Conservation (phyloP, 2,888 invertebrate genomes). For the Epicampocera succincta region DNA sequence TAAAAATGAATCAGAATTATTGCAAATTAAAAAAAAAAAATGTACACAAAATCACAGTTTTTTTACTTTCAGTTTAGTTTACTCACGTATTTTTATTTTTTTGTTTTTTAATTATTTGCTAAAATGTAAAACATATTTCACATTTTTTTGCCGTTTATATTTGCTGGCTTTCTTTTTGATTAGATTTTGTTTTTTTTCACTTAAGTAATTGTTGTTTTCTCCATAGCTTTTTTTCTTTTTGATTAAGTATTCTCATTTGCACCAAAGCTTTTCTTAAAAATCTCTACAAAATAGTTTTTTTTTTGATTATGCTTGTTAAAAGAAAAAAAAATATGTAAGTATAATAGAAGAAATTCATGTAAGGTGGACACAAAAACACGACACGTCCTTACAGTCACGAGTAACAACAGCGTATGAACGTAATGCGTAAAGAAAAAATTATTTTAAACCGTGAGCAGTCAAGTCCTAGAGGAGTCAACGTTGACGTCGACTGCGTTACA, state of each 20-base stretch:
- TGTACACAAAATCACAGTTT: slow-evolving; percentile 38
- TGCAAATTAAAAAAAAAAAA: not conserved
- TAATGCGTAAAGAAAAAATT: slow-evolving; percentile 69
- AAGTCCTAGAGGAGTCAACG: slow-evolving; percentile 69
- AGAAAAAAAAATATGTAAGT: too few relatives aligned
- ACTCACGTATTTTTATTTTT: not conserved
- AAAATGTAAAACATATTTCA: slow-evolving; percentile 21
- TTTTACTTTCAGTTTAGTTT: not conserved
- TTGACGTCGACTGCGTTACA: slow-evolving; percentile 48
- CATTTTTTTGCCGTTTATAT: slow-evolving; percentile 43
- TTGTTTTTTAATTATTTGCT: not conserved
- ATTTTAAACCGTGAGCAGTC: slow-evolving; percentile 67
- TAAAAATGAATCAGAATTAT: slow-evolving; percentile 1
- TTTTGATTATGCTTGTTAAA: slow-evolving; percentile 11
- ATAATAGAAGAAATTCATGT: slow-evolving; percentile 10
- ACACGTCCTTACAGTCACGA: slow-evolving; percentile 70
- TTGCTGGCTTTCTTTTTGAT: slow-evolving; percentile 25
- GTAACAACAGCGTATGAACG: slow-evolving; percentile 69
- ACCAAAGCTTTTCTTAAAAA: slow-evolving; percentile 52
- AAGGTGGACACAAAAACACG: slow-evolving; percentile 60
- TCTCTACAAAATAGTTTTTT: slow-evolving; percentile 41
- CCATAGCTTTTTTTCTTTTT: slow-evolving; percentile 23
- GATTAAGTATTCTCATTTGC: slow-evolving; percentile 9
- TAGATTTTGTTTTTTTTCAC: not conserved
- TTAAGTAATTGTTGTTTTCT: slow-evolving; percentile 33